Conservation (phyloP, 1,140 invertebrate species). For the Euura lappo region DNA sequence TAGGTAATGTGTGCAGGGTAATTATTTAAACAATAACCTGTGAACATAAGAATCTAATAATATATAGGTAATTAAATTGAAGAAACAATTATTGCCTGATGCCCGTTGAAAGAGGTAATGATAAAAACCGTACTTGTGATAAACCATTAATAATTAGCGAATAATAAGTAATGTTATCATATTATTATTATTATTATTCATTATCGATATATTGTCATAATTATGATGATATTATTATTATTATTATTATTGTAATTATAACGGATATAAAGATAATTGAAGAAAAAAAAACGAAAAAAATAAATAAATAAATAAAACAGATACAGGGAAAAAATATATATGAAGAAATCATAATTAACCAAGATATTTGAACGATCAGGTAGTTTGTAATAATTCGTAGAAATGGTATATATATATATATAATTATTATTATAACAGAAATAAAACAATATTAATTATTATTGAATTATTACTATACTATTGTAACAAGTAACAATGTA, state of each 20-base stretch:
- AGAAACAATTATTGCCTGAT: not conserved
- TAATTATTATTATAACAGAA: not conserved
- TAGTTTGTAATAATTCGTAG: slow-evolving; percentile 33
- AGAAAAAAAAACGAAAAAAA: slow-evolving; percentile 20
- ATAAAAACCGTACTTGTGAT: slow-evolving; percentile 44
- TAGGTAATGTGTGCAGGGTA: too few species aligned
- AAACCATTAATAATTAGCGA: slow-evolving; percentile 19
- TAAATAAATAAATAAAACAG: slow-evolving; percentile 17
- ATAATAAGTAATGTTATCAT: slow-evolving; percentile 3
- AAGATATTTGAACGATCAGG: slow-evolving; percentile 28
- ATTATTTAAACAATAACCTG: not conserved
- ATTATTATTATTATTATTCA: not conserved
- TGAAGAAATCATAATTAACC: slow-evolving; percentile 19
- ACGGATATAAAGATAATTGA: slow-evolving; percentile 24
- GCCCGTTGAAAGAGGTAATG: slow-evolving; percentile 19
- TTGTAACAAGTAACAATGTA: slow-evolving; percentile 38
- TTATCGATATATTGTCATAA: not conserved
- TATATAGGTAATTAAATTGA: not conserved
- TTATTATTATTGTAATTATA: slow-evolving; percentile 3
- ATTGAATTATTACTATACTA: slow-evolving; percentile 23
- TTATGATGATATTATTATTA: not conserved
- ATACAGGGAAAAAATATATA: slow-evolving; percentile 8
- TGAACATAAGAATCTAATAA: not conserved
- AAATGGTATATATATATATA: slow-evolving; percentile 15
- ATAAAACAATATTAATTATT: slow-evolving; percentile 26